Evolutionary conservation across 2,797 vertebrate genomes (phyloP).

Genomic region (Clarias pachynema): DNA sequence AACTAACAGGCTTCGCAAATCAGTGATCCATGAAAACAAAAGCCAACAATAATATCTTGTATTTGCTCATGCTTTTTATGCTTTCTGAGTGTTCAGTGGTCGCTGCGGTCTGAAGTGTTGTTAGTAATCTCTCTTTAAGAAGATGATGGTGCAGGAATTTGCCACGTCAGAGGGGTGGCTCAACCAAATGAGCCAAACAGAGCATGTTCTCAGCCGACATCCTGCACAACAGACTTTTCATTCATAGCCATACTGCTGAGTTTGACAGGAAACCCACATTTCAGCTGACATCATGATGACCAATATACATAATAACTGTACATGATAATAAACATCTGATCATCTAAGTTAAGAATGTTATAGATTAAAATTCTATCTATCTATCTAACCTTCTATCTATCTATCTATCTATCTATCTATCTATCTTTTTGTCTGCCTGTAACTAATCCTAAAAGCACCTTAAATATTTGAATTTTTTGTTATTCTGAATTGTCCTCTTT

Average conservation of each 20-base stretch:
- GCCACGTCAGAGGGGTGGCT: slow-evolving; percentile 36
- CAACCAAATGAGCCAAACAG: not conserved
- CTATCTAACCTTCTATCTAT: not conserved
- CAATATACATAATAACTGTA: not conserved
- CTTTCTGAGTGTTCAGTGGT: not conserved
- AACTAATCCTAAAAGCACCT: not conserved
- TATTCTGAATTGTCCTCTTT: not conserved
- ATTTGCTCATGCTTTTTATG: not conserved
- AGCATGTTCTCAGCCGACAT: not conserved
- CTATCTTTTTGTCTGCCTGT: not conserved
- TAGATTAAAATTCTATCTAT: not conserved
- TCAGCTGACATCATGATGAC: not conserved
- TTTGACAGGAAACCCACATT: not conserved
- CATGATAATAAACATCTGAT: not conserved
- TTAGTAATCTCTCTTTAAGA: slow-evolving; percentile 10
- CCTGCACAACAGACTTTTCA: not conserved
- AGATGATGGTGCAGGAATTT: slow-evolving; percentile 6
- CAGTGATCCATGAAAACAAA: not conserved
- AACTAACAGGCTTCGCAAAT: too few species aligned
- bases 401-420: not conserved
- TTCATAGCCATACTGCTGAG: not conserved
- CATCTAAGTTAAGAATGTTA: not conserved
- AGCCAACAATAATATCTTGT: not conserved
- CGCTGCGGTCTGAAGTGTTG: not conserved
- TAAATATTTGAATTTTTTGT: not conserved